Conservation (phyloP, 2,797 vertebrate species). For the Staurois parvus region DNA sequence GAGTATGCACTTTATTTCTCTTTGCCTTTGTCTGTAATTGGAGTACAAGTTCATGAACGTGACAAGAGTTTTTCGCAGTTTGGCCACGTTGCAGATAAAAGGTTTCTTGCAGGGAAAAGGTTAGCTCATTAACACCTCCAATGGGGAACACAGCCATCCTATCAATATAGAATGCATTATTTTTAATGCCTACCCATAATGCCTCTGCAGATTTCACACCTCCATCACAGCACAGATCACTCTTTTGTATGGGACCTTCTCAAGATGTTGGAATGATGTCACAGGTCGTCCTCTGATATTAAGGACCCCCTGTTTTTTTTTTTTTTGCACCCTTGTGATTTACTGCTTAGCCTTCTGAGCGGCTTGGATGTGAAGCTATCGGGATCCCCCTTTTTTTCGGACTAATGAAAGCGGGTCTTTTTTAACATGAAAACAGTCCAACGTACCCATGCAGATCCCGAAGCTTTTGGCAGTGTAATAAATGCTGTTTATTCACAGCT, state of each 20-base stretch:
- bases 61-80: not conserved
- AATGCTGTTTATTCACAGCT: constrained; percentile 65
- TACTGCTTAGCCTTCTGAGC: constrained; percentile 57
- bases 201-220: constrained; percentile 67
- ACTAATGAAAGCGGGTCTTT: constrained; percentile 61
- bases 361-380: constrained; percentile 54
- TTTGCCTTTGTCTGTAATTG: not conserved
- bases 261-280: constrained; percentile 58
- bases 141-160: constrained; percentile 67
- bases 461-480: constrained; percentile 63
- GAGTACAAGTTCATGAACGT: not conserved
- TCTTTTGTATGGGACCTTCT: constrained; percentile 64
- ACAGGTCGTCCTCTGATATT: constrained; percentile 64
- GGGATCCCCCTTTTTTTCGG: constrained; percentile 54
- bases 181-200: constrained; percentile 65
- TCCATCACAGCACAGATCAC: constrained; percentile 62
- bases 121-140: constrained; percentile 73
- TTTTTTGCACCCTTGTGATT: constrained; percentile 26
- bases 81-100: constrained; percentile 64
- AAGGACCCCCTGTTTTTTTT: not conserved
- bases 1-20: no score
- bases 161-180: constrained; percentile 66
- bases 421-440: constrained; percentile 57
- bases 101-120: constrained; percentile 62
- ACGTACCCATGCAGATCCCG: constrained; percentile 55